Evolutionary conservation across 2,113 vertebrate genomes (phyloP).

Genomic region (Amazona guildingii): DNA sequence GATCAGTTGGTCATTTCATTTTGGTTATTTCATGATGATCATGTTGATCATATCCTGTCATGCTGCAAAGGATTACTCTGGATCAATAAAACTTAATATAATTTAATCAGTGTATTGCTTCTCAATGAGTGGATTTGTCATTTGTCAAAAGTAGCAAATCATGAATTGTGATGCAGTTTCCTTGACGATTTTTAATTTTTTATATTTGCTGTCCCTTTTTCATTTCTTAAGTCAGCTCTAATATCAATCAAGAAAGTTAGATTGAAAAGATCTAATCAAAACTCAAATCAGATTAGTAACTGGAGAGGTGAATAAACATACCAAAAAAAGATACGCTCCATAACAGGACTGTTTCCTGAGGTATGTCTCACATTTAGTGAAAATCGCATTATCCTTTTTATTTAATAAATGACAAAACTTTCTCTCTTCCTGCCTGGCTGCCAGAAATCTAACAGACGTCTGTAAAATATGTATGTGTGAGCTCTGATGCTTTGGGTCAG

Average conservation of each 20-base stretch:
- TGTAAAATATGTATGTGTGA: neutral
- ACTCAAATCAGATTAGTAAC: neutral
- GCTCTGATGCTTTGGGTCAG: neutral
- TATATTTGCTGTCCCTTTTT: neutral
- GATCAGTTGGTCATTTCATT: neutral
- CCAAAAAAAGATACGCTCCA: neutral
- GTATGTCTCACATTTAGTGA: slow-evolving; percentile 15
- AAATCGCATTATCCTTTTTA: slow-evolving; percentile 26
- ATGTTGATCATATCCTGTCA: neutral
- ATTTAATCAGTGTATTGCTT: neutral
- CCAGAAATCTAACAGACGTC: neutral
- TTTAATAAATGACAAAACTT: neutral
- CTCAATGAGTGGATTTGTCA: neutral
- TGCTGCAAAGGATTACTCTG: neutral
- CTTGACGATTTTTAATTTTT: neutral
- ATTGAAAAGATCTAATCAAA: neutral
- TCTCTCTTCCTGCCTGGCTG: neutral
- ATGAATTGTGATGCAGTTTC: neutral
- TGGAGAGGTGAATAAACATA: neutral
- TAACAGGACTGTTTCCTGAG: neutral
- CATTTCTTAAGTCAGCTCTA: neutral
- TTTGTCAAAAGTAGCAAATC: neutral
- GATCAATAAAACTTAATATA: neutral
- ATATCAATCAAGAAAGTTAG: neutral
- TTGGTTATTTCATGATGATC: neutral